These are phyloP conservation scores for Mesocentrotus franciscanus DNA, from an alignment of 53 echinoderm and acorn worm genomes.

Conservation along the genomic window DNA sequence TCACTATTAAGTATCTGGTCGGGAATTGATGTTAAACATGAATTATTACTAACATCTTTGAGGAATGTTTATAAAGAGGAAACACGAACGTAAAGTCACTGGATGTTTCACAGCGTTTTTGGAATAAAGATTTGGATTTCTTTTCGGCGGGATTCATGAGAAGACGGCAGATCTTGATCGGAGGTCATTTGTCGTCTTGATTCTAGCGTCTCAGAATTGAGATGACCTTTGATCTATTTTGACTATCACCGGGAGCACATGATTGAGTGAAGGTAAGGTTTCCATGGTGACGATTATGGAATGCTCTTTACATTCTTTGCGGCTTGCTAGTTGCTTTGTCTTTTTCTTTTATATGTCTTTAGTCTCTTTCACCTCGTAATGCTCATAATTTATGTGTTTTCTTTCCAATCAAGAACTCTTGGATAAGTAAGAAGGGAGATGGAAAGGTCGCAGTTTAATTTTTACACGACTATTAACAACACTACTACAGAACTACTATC, in stretches of 20 bases:
- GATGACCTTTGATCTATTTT: slow-evolving; percentile 11
- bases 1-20: background rate
- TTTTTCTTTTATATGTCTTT: background rate
- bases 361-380: background rate
- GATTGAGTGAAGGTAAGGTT: slow-evolving; percentile 15
- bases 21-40: background rate
- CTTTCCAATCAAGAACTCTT: background rate
- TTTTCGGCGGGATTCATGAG: background rate
- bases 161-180: background rate
- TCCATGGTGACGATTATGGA: background rate
- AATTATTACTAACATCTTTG: background rate
- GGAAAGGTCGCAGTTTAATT: too few species aligned
- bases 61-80: background rate
- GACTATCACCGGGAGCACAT: background rate
- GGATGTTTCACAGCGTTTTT: background rate
- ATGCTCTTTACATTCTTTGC: background rate
- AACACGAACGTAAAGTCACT: background rate
- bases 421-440: too few species aligned
- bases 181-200: background rate
- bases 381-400: background rate
- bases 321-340: background rate
- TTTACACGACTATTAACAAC: too few species aligned
- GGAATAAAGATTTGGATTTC: background rate
- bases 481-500: background rate
- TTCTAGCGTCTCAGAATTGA: background rate